Percentiles rank a stretch among this genome's conserved stretches.
These are phyloP conservation scores for Takifugu bimaculatus DNA, from an alignment of 2,113 vertebrate genomes.

Conservation along the genomic window DNA sequence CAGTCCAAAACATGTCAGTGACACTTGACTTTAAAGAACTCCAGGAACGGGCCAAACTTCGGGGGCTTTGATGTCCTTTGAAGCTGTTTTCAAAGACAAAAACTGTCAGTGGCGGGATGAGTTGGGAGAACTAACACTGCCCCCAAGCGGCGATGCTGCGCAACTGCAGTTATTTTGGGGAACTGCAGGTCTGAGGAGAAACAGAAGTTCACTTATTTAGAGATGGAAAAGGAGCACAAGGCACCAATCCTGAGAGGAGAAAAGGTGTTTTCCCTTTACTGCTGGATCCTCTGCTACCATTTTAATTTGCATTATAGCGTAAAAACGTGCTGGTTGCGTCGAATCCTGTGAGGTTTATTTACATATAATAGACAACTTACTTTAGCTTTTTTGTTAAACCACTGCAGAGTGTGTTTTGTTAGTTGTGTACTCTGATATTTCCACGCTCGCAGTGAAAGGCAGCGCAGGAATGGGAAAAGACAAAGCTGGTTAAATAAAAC, in stretches of 20 bases:
- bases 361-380: too few relatives aligned
- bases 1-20: slow-evolving; percentile 3
- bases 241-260: too few relatives aligned
- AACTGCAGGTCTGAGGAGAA: neutral
- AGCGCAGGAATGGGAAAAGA: slow-evolving; percentile 36
- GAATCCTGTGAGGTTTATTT: too few relatives aligned
- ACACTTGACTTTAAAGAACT: slow-evolving; percentile 8
- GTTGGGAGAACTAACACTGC: slow-evolving; percentile 45
- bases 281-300: too few relatives aligned
- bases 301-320: too few relatives aligned
- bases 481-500: slow-evolving; percentile 45
- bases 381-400: too few relatives aligned
- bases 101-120: slow-evolving; percentile 18
- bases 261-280: too few relatives aligned
- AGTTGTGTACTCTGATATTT: slow-evolving; percentile 12
- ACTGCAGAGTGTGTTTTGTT: too few relatives aligned
- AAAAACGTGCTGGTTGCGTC: too few relatives aligned
- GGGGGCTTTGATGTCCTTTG: slow-evolving; percentile 23
- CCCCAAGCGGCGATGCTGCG: slow-evolving; percentile 41
- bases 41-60: slow-evolving; percentile 21
- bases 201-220: too few relatives aligned
- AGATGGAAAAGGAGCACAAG: too few relatives aligned
- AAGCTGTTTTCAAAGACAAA: slow-evolving; percentile 9
- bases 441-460: slow-evolving; percentile 8
- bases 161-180: slow-evolving; percentile 22